Evolutionary conservation across 2,113 vertebrate genomes (phyloP), one percentile per base, ranked within the genome.

Genomic region (Hiodon alosoides): DNA sequence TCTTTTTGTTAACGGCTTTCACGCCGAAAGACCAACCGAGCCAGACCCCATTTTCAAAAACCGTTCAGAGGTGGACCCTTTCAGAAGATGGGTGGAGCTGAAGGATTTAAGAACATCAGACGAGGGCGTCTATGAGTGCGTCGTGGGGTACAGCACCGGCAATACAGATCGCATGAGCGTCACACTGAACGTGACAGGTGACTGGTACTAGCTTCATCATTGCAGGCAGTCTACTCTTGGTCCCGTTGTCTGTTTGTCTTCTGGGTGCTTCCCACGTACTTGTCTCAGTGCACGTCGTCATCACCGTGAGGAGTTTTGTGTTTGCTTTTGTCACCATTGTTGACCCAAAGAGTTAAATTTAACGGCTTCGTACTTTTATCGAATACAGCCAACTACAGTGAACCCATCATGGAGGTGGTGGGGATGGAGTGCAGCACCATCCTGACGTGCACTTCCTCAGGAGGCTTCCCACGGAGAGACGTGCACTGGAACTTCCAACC

Each of bases 321-420:
- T 16, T 10, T 72, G 17, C 31, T 31, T 31, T 31, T 31, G 31
- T 31, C 31, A 31, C 31, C 31, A 31, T 2, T 31, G 31, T 31
- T 31, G 31, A 31, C 31, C 31, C 31, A 31, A 31, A 31, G 31
- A 31, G 31, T 52, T 59, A n/a, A 9, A 16, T 14, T 58, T 13
- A 6, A 1, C 52, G 14, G 10, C 60, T 59, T 11, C 14, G 3
- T 72, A 60, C 50, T 3, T 10, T 0, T 65, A 0, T 76, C 4
- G 73, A 46, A 31, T 67, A 3, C 14, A 88, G 86, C 80, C 9
- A 67, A 58, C 7, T 88, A 83, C 79, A 85, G 74, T 3, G 60
- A 31, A 4, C 88, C 88, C 6, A 2, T 2, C 0, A 2, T 78
- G 4, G 67, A 3, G 10, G 1, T 0, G 0, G 1, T 0, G 0